Base-by-base conservation (phyloP, 2,113 vertebrate species). In the Hymenochirus boettgeri region DNA sequence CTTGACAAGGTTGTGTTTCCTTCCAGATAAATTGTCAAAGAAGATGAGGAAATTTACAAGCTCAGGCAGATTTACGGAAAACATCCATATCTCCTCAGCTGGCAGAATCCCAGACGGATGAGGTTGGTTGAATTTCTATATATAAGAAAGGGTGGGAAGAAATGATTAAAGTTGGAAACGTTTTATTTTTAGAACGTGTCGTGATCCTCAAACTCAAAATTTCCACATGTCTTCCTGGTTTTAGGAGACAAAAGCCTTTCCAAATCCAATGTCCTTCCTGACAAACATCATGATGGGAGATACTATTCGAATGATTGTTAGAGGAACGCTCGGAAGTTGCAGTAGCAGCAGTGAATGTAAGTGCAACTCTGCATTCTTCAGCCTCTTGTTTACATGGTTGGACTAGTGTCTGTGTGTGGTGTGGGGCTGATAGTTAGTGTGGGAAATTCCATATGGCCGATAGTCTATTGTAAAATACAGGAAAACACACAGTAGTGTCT, bases 281-380 rank as follows among this genome's bases (percentile, higher is more conserved):
- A 89, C 76, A 88, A 83, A 72, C 88, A 90, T 59, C 92, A 93
- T n/a, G 71, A 83, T 85, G 21, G 92, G 85, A 74, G 96, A 97
- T 70, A 88, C 93, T 7, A 97, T 99, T 67, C 90, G 90, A 5
- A 92, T 97, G 87, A 95, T 99, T 50, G 96, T 99, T 57, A 92
- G 95, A 80, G 96, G 96, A 72, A 96, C 94, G 55, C 81, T 98
- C 60, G 95, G 96, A 75, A 99, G 95, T 83, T 98, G 94, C 82
- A 99, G 94, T 82, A 98, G 93, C 73, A 99, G 93, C 73, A 99
- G 92, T 70, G 96, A 99, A 82, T 98, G 96, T 99, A 77, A 91
- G 92, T 87, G n/a, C n/a, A n/a, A 5, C 27, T n/a, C n/a, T n/a
- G n/a, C n/a, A n/a, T n/a, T n/a, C n/a, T n/a, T n/a, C n/a, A n/a